Conservation (phyloP, 2,113 vertebrate species). For the Tinamus guttatus region DNA sequence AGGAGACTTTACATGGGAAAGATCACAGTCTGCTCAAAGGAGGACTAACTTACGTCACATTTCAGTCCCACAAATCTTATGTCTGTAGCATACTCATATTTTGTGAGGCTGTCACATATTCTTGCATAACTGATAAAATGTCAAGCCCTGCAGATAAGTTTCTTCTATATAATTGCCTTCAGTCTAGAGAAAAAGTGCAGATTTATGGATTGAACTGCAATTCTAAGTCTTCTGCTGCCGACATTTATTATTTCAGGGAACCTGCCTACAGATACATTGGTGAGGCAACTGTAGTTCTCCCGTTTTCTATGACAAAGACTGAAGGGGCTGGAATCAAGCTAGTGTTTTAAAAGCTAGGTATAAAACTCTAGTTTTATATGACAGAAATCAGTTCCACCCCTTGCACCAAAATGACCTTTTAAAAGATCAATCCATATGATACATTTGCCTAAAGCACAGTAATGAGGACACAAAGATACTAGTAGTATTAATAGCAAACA, state of each 20-base stretch:
- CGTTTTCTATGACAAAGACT: not conserved
- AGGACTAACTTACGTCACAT: not conserved
- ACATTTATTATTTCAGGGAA: conserved; percentile 13
- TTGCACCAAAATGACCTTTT: not conserved
- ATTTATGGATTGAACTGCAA: conserved; percentile 27
- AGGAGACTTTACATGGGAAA: not conserved
- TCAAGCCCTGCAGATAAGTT: conserved; percentile 6
- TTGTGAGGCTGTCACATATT: not conserved
- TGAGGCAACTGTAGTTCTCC: not conserved
- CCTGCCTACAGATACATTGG: not conserved
- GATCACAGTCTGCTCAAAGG: not conserved
- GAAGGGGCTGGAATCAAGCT: not conserved
- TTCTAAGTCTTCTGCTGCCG: conserved; percentile 33
- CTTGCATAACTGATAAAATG: conserved; percentile 8
- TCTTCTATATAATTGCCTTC: conserved; percentile 15
- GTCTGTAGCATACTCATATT: conserved; percentile 11
- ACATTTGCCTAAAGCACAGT: not conserved
- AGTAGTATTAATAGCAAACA: not conserved
- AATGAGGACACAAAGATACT: not conserved
- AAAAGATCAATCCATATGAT: not conserved
- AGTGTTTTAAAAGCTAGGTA: not conserved
- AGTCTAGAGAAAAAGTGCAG: not conserved
- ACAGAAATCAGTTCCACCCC: not conserved
- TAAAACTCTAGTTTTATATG: not conserved
- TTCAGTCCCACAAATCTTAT: not conserved